These are phyloP conservation scores for Epinephelus moara DNA, from an alignment of 2,113 vertebrate species.

Conservation along the genomic window DNA sequence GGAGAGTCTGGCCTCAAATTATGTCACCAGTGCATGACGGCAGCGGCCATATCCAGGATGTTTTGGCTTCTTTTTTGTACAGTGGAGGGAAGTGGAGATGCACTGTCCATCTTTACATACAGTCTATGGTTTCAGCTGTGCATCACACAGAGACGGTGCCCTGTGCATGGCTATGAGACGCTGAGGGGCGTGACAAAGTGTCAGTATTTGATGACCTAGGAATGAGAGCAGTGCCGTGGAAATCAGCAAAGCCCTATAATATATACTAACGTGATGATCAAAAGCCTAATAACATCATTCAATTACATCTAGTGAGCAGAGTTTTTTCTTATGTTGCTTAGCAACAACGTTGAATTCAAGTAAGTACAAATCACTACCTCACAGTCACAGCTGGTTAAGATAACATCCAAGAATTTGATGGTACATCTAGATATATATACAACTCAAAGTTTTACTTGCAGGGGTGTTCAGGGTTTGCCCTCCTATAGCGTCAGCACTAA, in stretches of 20 bases:
- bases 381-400: conserved; percentile 35
- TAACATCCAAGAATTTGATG: neutral
- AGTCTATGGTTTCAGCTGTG: no score
- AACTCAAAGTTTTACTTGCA: conserved; percentile 32
- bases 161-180: no score
- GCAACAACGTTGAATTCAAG: conserved; percentile 47
- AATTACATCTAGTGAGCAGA: conserved; percentile 22
- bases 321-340: conserved; percentile 30
- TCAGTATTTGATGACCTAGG: no score
- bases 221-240: neutral
- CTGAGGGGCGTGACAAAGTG: no score
- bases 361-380: conserved; percentile 31
- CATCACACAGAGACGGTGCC: no score
- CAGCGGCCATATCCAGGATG: no score
- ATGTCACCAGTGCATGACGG: no score
- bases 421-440: conserved; percentile 35
- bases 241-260: conserved; percentile 36
- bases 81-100: no score
- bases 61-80: no score
- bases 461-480: conserved; percentile 37
- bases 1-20: no score
- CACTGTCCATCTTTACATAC: no score
- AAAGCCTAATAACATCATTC: conserved; percentile 21
- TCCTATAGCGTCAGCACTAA: conserved; percentile 37
- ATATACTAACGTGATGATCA: conserved; percentile 17